A percentile compares a stretch with the other conserved stretches of the same genome.
Evolutionary conservation across 2,113 vertebrate species (phyloP).

Genomic region (Scomber japonicus): DNA sequence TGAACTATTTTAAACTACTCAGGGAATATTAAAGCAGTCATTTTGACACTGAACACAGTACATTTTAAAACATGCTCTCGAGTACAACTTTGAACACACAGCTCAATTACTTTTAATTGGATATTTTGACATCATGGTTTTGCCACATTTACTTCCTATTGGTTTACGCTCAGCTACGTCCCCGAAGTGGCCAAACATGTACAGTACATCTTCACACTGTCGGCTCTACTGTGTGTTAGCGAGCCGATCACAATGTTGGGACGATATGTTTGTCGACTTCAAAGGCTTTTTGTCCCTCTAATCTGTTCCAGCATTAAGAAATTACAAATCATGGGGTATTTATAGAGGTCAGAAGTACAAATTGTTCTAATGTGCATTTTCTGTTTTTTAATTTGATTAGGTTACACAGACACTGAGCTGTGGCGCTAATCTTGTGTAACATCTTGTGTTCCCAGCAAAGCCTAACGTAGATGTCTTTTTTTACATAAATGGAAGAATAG

Average conservation of each 20-base stretch:
- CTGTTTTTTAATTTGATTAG: neutral
- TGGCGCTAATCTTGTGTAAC: neutral
- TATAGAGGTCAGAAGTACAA: constrained; percentile 37
- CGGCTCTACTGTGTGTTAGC: neutral
- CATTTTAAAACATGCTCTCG: no score
- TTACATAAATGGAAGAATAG: no score
- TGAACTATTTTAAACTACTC: no score
- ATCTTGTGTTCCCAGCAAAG: neutral
- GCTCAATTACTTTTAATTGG: no score
- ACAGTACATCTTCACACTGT: neutral
- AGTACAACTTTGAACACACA: no score
- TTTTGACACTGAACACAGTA: no score
- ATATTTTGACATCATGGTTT: no score
- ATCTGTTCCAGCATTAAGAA: constrained; percentile 8
- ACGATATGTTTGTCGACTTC: constrained; percentile 19
- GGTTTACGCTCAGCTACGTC: no score
- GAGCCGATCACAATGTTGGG: constrained; percentile 4
- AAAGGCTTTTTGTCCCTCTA: constrained; percentile 19
- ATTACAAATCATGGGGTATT: constrained; percentile 22
- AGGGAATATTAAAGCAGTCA: no score
- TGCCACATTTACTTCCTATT: no score
- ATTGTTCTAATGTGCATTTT: constrained; percentile 27
- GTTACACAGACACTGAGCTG: constrained; percentile 4
- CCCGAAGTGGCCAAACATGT: neutral
- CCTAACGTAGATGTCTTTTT: no score